Percentiles rank a stretch among this genome's conserved stretches.
Conservation (phyloP, 2,888 invertebrate species). For the Oconnorella tubifera region DNA sequence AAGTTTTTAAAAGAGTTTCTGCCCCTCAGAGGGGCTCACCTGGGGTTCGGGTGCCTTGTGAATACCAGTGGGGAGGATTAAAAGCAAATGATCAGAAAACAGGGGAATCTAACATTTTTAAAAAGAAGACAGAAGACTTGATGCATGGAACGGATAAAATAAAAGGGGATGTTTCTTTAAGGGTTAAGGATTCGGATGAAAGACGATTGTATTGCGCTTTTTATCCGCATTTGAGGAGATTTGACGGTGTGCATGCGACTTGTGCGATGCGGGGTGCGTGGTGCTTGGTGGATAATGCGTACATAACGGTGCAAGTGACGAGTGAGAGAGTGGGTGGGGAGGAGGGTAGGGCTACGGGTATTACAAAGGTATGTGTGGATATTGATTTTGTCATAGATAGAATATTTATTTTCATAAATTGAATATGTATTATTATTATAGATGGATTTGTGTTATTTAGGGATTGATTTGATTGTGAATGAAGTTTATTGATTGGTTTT, state of each 20-base stretch:
- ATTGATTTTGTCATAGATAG: no score
- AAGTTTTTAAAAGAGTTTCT: conserved; percentile 17
- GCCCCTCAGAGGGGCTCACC: no score
- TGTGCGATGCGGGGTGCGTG: conserved; percentile 62
- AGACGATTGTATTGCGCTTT: conserved; percentile 56
- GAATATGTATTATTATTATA: no score
- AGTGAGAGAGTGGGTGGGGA: conserved; percentile 2
- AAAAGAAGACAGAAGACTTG: no score
- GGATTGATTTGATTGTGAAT: no score
- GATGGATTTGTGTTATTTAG: no score
- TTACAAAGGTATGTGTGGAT: conserved; percentile 9
- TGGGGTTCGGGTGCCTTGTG: conserved; percentile 40
- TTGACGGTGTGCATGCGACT: conserved; percentile 59
- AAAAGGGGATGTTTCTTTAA: no score
- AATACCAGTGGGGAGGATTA: neutral
- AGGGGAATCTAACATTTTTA: no score
- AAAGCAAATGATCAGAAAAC: no score
- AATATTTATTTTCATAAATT: no score
- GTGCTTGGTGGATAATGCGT: conserved; percentile 62
- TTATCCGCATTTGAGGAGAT: conserved; percentile 63
- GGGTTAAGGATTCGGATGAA: neutral
- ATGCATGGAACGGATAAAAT: no score
- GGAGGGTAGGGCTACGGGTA: neutral
- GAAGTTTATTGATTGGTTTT: no score
- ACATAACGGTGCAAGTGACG: conserved; percentile 62